Evolutionary conservation across 2,888 invertebrate species (phyloP).

Genomic region (Patella pellucida): DNA sequence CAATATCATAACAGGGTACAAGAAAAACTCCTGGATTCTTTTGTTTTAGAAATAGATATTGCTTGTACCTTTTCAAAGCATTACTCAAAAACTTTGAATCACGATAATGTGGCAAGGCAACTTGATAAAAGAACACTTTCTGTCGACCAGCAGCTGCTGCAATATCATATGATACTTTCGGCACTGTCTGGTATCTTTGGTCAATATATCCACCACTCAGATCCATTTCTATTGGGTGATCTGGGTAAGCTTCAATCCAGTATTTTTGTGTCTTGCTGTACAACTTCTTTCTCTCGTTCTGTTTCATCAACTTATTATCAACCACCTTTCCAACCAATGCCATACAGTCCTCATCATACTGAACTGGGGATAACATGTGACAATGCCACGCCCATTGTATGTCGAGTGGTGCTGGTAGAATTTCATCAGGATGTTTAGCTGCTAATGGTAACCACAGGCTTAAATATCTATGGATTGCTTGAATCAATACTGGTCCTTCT

Average conservation of each 20-base stretch:
- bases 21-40: conserved; percentile 71
- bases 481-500: conserved; percentile 64
- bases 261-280: conserved; percentile 53
- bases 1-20: conserved; percentile 74
- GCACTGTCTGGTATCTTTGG: conserved; percentile 19
- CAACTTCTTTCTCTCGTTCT: conserved; percentile 56
- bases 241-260: conserved; percentile 63
- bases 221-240: conserved; percentile 60
- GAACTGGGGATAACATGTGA: conserved; percentile 66
- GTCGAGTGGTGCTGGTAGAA: conserved; percentile 72
- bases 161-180: conserved; percentile 67
- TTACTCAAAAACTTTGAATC: conserved; percentile 70
- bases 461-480: conserved; percentile 73
- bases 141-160: conserved; percentile 70
- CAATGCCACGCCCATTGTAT: conserved; percentile 74
- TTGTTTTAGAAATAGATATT: conserved; percentile 71
- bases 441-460: conserved; percentile 72
- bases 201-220: conserved; percentile 23
- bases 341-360: conserved; percentile 64
- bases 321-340: conserved; percentile 61
- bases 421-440: conserved; percentile 56
- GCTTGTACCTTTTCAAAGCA: conserved; percentile 70
- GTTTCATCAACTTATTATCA: conserved; percentile 70
- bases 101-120: conserved; percentile 72
- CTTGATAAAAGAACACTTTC: conserved; percentile 72